Percentiles rank a stretch among this genome's conserved stretches.
phyloP scores from a whole-genome alignment of 2,113 vertebrate genomes.

The Pterophyllum scalare region DNA sequence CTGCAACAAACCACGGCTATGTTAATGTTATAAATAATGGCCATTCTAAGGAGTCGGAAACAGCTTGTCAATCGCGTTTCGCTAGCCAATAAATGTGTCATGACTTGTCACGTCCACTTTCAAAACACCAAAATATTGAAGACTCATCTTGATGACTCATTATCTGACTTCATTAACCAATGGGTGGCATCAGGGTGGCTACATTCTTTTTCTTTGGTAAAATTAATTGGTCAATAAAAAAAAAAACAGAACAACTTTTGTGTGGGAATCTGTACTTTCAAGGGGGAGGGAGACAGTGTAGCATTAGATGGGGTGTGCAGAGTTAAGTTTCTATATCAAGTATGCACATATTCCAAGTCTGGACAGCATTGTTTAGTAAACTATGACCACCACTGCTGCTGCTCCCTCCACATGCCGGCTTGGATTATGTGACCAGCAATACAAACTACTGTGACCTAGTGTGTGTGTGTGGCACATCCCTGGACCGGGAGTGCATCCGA shows the following conservation, averaged over 20 bases:
- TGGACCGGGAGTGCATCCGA: conserved; percentile 44
- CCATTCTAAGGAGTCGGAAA: neutral
- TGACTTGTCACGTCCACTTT: neutral
- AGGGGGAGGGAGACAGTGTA: too few species aligned
- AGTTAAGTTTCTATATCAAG: neutral
- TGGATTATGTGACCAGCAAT: conserved; percentile 42
- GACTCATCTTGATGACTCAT: rapidly evolving
- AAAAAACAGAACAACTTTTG: too few species aligned
- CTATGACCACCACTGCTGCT: conserved; percentile 37
- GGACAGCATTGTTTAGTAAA: conserved; percentile 41
- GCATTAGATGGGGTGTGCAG: neutral
- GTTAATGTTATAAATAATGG: neutral
- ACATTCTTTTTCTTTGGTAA: neutral
- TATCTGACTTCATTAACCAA: too few species aligned
- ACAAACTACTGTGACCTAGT: conserved; percentile 36
- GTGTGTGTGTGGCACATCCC: conserved; percentile 11
- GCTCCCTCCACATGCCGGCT: conserved; percentile 45
- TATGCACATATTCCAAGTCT: neutral
- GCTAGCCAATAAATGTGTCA: neutral
- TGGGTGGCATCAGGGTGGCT: neutral
- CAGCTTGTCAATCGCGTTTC: rapidly evolving
- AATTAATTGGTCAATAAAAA: too few species aligned
- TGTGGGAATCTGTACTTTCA: too few species aligned
- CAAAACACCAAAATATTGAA: neutral
- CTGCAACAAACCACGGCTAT: rapidly evolving